A percentile compares a stretch with the other conserved stretches of the same genome.
These are phyloP conservation scores for Acrossocheilus wenchowensis DNA, from an alignment of 2,797 vertebrate genomes.

Conservation along the genomic window DNA sequence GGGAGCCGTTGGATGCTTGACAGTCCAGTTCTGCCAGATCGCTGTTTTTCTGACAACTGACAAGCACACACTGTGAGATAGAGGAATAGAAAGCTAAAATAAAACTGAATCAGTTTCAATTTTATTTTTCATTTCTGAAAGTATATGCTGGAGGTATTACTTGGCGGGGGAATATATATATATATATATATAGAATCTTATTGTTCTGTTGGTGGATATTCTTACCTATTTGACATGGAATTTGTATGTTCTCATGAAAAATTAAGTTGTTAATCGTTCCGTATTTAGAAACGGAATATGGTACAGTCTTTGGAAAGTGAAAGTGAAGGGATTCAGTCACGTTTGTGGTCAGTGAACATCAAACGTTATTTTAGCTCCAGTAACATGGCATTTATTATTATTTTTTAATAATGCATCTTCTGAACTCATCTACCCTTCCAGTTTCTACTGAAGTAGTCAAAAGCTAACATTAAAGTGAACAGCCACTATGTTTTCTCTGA, in stretches of 20 bases:
- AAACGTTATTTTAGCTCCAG: not conserved
- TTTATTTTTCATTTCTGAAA: not conserved
- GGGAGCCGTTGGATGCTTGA: slow-evolving; percentile 60
- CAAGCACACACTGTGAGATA: slow-evolving; percentile 4
- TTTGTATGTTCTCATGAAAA: not conserved
- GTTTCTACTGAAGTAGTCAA: not conserved
- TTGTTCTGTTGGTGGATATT: not conserved
- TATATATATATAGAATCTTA: not conserved
- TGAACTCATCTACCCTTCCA: not conserved
- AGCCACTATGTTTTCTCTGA: not conserved
- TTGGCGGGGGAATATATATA: too few relatives aligned
- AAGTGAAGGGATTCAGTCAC: not conserved
- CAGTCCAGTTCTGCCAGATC: slow-evolving; percentile 70
- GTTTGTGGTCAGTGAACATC: not conserved
- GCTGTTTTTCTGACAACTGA: slow-evolving; percentile 47
- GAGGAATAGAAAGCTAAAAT: slow-evolving; percentile 43
- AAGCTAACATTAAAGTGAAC: not conserved
- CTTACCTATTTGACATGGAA: not conserved
- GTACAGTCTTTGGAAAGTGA: not conserved
- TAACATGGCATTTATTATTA: not conserved
- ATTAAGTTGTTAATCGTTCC: not conserved
- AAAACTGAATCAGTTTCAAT: slow-evolving; percentile 28
- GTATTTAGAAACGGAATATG: not conserved
- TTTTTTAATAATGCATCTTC: not conserved
- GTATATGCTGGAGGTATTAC: not conserved